Evolutionary conservation across 2,888 invertebrate species (phyloP), one percentile per base, ranked within the genome.

Genomic region (Tipula vernalis): DNA sequence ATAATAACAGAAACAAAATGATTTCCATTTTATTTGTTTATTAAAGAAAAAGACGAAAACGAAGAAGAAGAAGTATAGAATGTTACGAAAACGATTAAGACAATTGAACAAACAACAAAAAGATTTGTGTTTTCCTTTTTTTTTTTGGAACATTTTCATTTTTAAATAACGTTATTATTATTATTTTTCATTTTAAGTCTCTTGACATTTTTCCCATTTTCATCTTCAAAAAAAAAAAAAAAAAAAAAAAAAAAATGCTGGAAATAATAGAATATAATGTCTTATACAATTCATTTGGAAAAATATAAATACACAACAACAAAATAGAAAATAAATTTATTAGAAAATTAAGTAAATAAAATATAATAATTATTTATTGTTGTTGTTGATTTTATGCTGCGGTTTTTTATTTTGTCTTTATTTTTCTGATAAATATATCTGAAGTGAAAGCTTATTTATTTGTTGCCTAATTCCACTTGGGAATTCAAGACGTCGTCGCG

Each of bases 161-260:
- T 71, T 71, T 71, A 71, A 71, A 71, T 71, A 71, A 71, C 71
- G 71, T 71, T 71, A 71, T 71, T 71, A 71, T 71, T 71, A 71
- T 71, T 71, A 71, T 71, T 71, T 51, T 71, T 71, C 71, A 71
- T 71, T 71, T 71, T 71, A 71, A 71, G 71, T 71, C 71, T 71
- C 71, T 71, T 71, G 71, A 71, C 71, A 71, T 71, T 71, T 71
- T 71, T 71, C 18, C 28, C 18, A 71, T 71, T 71, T 71, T 71
- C 71, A 71, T 71, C 71, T 57, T 57, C 57, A 57, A 18, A 71
- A 71, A 28, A 71, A 71, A 18, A 71, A 71, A 71, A 71, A 71
- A 51, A 51, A 51, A 51, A 71, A 71, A 71, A 71, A 71, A 51
- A 51, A 51, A 51, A 51, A 71, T 71, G 71, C 28, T 71, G 71